Conservation (phyloP, 1,140 invertebrate species). For the Drosophila rhopaloa region DNA sequence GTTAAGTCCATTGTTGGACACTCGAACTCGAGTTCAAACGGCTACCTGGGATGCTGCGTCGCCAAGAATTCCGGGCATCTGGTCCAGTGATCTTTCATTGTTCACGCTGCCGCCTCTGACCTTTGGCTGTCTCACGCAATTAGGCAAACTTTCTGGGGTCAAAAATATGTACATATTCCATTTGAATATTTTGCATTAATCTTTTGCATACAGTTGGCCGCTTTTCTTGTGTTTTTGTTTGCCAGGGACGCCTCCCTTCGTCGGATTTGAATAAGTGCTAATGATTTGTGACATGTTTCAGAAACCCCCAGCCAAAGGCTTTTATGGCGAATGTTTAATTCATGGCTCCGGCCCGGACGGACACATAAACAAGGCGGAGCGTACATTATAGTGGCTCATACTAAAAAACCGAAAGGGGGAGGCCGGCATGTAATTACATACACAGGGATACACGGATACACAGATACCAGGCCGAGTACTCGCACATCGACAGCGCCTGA, state of each 20-base stretch:
- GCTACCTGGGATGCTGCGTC: conserved; percentile 54
- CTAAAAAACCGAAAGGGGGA: conserved; percentile 68
- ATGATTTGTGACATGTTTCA: conserved; percentile 78
- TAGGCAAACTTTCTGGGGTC: conserved; percentile 70
- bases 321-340: conserved; percentile 79
- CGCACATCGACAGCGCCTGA: conserved; percentile 10
- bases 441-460: conserved; percentile 19
- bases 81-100: conserved; percentile 46
- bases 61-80: conserved; percentile 30
- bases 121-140: conserved; percentile 68
- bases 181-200: conserved; percentile 68
- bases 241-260: conserved; percentile 10
- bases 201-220: conserved; percentile 38
- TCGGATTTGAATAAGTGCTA: conserved; percentile 79
- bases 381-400: conserved; percentile 60
- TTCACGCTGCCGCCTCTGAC: conserved; percentile 55
- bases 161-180: conserved; percentile 49
- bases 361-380: conserved; percentile 76
- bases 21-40: conserved; percentile 49
- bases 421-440: conserved; percentile 72
- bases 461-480: not conserved
- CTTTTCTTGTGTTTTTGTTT: conserved; percentile 18
- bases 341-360: conserved; percentile 47
- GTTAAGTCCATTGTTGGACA: conserved; percentile 59
- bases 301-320: conserved; percentile 34